phyloP scores from a whole-genome alignment of 2,888 invertebrate genomes.

The Melanotus villosus region DNA sequence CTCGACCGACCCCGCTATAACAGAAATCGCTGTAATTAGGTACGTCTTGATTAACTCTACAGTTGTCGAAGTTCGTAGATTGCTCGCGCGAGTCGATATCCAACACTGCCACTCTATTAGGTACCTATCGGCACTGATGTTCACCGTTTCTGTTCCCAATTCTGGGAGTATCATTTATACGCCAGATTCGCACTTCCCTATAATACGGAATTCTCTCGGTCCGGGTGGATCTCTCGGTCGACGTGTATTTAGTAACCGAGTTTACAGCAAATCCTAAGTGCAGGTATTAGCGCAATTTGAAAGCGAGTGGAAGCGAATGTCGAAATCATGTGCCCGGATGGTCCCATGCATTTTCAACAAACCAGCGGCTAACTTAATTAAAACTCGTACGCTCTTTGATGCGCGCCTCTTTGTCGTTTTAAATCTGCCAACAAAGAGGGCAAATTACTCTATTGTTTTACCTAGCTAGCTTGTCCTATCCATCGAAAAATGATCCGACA shows the following conservation, averaged over 20 bases:
- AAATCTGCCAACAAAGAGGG: conserved; percentile 21
- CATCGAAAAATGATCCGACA: not conserved
- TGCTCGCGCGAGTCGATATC: conserved; percentile 28
- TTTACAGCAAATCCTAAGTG: conserved; percentile 17
- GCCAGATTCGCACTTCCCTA: conserved; percentile 8
- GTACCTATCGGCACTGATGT: conserved; percentile 23
- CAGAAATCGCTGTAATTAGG: conserved; percentile 49
- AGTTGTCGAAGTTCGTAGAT: conserved; percentile 43
- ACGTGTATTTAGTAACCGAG: conserved; percentile 16
- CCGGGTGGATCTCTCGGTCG: not conserved
- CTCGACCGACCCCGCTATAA: conserved; percentile 38
- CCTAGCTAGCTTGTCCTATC: not conserved
- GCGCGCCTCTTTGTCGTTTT: conserved; percentile 22
- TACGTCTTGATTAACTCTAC: conserved; percentile 47
- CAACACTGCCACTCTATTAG: conserved; percentile 16
- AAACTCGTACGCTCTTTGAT: conserved; percentile 31
- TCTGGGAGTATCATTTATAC: conserved; percentile 13
- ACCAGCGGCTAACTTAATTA: conserved; percentile 32
- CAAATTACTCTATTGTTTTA: conserved; percentile 13
- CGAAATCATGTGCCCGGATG: not conserved
- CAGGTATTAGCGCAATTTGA: conserved; percentile 19
- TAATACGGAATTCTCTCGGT: not conserved
- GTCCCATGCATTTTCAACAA: conserved; percentile 24
- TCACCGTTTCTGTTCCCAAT: conserved; percentile 2
- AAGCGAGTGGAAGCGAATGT: conserved; percentile 11